Evolutionary conservation across 2,113 vertebrate species (phyloP), one percentile per base, ranked within the genome.

Genomic region (Callospermophilus lateralis): DNA sequence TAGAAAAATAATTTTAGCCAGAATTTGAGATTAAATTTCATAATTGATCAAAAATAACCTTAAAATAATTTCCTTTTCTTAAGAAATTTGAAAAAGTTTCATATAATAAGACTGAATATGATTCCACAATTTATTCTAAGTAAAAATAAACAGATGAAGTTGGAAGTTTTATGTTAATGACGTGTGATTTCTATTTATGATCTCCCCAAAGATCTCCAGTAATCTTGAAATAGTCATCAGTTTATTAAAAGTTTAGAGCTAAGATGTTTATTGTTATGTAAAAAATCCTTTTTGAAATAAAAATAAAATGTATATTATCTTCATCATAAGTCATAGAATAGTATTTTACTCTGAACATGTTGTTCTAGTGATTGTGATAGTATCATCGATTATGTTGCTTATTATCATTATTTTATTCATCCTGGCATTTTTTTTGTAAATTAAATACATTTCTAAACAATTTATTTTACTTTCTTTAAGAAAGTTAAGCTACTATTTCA

Each of bases 331-430:
- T 67, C 65, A 1, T 48, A 6, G 10, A 95, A n/a, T 17, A 87
- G 53, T 84, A 79, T 84, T 90, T 96, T 84, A 79, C 4, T 76
- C 37, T 83, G 53, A 95, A 55, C 84, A 67, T 61, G 15, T 58
- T 90, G 6, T 51, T 84, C 0, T 24, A 70, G 87, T 58, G 30
- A 84, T 94, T 81, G 3, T n/a, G 88, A 76, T 80, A 39, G 13
- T 61, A 26, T 68, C 34, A 42, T 96, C 10, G 51, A 53, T 84
- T 86, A 90, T 17, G 22, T 67, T 42, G 4, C 15, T 88, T 8
- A 37, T 86, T 86, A 32, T 86, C 88, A 80, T 96, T 67, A 90
- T 81, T 48, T 95, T 96, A 94, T 90, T n/a, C 96, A 80, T 32
- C 45, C 2, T 95, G 55, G 86, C 58, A 51, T 74, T 34, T 10